These are phyloP conservation scores for Scolopax mira DNA, from an alignment of 2,113 vertebrate genomes.

Conservation along the genomic window DNA sequence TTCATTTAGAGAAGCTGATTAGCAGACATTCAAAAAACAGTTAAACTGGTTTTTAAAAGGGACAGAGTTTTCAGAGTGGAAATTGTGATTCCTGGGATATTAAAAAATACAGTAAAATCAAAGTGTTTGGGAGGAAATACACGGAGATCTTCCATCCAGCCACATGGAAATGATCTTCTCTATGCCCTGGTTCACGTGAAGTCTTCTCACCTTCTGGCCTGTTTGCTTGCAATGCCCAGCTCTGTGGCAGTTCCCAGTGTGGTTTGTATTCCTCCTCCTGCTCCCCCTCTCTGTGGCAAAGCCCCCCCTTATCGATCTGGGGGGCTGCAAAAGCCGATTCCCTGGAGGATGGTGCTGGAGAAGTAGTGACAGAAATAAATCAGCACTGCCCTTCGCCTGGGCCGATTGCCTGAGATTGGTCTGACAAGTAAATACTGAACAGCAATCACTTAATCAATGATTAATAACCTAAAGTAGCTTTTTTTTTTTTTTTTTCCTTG, in stretches of 20 bases:
- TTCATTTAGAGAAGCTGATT: not conserved
- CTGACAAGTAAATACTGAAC: not conserved
- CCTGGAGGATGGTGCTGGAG: not conserved
- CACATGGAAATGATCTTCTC: not conserved
- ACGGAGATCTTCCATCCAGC: not conserved
- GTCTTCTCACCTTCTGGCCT: not conserved
- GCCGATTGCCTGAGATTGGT: accelerated
- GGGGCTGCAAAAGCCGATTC: not conserved
- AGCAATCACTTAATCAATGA: not conserved
- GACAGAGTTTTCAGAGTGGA: not conserved
- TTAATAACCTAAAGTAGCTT: not conserved
- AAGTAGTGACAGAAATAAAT: not conserved
- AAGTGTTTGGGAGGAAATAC: not conserved
- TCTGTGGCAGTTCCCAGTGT: not conserved
- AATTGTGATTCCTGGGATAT: not conserved
- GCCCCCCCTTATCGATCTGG: not conserved
- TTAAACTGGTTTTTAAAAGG: not conserved
- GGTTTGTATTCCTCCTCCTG: not conserved
- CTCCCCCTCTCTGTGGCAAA: not conserved
- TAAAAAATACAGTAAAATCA: not conserved
- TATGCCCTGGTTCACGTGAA: not conserved
- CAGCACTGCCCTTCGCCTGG: not conserved
- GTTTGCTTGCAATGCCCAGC: not conserved
- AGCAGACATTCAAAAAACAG: not conserved
- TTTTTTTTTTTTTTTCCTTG: not conserved